Evolutionary conservation across 2,888 invertebrate genomes (phyloP), one percentile per base, ranked within the genome.

Genomic region (Dryobotodes eremita): DNA sequence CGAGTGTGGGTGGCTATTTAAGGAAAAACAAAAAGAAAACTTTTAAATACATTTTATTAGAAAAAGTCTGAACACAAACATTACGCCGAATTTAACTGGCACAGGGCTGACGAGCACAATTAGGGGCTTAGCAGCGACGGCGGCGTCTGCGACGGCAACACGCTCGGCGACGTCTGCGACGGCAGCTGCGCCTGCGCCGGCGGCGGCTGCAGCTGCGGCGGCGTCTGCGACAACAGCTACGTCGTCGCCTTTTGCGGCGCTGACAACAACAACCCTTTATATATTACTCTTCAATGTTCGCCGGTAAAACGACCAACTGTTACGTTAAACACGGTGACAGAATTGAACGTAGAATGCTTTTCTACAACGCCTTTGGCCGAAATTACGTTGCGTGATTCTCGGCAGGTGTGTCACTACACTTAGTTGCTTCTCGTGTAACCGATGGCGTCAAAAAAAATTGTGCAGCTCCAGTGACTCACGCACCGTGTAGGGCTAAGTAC

Each of bases 201-300:
- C 92, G 85, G 15, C 92, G 86, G 13, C 91, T 79, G 26, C 93
- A 84, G 23, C 93, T 85, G 8, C 92, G 80, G 7, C 91, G 82
- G 1, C 90, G 82, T 7, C 86, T 77, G 0, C 91, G 83, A 2
- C 92, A 71, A 4, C 91, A 76, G 23, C 93, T 77, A 10, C 91
- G 78, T 0, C 91, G 71, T 13, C 91, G 83, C 7, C 83, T 77
- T 78, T 0, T 66, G 6, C 90, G 76, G 0, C 88, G 79, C n/a
- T 81, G 48, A n/a, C 0, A 15, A n/a, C 20, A 5, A 77, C 17
- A 75, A 71, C 1, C 5, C 13, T 26, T 42, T 15, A 36, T 15
- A 36, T 7, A 36, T 61, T 48, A 55, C 23, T 26, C 1, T 23
- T 31, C 82, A 77, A 8, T 86, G 70, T 0, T 84, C 62, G 10